Evolutionary conservation across 2,797 vertebrate species (phyloP).

Genomic region (Darevskia mixta): DNA sequence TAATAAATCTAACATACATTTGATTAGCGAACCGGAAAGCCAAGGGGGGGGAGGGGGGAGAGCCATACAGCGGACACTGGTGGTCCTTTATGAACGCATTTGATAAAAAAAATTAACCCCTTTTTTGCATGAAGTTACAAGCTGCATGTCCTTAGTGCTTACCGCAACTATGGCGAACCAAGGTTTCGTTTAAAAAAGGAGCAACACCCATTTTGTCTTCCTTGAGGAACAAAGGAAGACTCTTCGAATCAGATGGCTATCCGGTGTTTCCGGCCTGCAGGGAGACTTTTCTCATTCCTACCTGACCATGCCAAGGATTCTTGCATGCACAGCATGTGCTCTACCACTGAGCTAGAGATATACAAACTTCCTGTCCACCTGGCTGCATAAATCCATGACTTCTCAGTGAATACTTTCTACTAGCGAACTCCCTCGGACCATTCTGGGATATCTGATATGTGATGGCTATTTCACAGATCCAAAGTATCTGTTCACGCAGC

Average conservation of each 20-base stretch:
- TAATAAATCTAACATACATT: slow-evolving; percentile 96
- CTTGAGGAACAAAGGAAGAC: neutral
- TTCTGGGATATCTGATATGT: neutral
- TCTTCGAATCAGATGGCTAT: neutral
- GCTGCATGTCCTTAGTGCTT: slow-evolving; percentile 25
- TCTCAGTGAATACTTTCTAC: neutral
- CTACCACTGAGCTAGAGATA: neutral
- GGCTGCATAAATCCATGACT: neutral
- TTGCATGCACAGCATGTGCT: neutral
- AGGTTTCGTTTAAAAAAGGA: neutral
- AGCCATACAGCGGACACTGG: slow-evolving; percentile 66
- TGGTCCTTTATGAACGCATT: slow-evolving; percentile 71
- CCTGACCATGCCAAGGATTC: neutral
- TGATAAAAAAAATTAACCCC: slow-evolving; percentile 76
- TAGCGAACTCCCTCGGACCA: neutral
- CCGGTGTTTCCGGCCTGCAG: neutral
- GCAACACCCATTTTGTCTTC: neutral
- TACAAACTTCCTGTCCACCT: neutral
- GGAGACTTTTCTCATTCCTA: neutral
- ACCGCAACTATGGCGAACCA: slow-evolving; percentile 19
- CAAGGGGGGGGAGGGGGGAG: slow-evolving; percentile 9
- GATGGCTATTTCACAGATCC: neutral
- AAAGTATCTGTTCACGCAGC: neutral
- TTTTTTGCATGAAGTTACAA: slow-evolving; percentile 48
- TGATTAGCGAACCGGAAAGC: slow-evolving; percentile 85